Base-by-base conservation (phyloP, 2,888 invertebrate species). In the Athalia cordata region DNA sequence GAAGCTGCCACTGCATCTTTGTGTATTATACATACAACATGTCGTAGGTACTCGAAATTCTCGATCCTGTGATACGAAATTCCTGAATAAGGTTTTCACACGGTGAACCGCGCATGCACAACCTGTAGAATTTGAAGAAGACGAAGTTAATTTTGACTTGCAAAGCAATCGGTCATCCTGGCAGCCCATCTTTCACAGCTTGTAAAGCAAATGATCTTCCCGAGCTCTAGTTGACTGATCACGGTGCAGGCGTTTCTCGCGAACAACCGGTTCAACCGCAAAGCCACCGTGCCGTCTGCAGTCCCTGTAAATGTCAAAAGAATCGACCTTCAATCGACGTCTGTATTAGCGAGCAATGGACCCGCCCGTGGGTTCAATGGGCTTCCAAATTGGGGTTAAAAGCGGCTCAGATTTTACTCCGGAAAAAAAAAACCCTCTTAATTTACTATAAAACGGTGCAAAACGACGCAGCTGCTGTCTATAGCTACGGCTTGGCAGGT, bases 331-430 rank as follows among this genome's bases (percentile, higher is more conserved):
- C 45, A 13, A 72, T 47, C n/a, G 68, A 50, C 52, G 68, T 9
- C 43, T 8, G 86, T 84, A 85, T 76, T 70, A 55, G 52, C 77
- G 78, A 78, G 81, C 84, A 86, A 85, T 81, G 82, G 83, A 72
- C 75, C 77, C 79, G 80, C 82, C 81, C 82, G 80, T 78, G 78
- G 68, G 80, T 55, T 87, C 86, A 88, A 89, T 87, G 86, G 86
- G 83, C 87, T 85, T 84, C 81, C 70, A 85, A 86, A 87, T 87
- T 84, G 84, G 85, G 85, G 86, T 86, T 89, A 87, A 89, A 87
- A 83, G 84, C 82, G 82, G 82, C 79, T 85, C 86, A 78, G 80
- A 85, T 86, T 86, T 81, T 83, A 29, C 29, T 29, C 29, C 29
- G 80, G 66, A 66, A 81, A 77, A 82, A 81, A 85, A 86, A 86